Evolutionary conservation across 2,888 invertebrate genomes (phyloP), one percentile per base, ranked within the genome.

Genomic region (Pammene fasciana): DNA sequence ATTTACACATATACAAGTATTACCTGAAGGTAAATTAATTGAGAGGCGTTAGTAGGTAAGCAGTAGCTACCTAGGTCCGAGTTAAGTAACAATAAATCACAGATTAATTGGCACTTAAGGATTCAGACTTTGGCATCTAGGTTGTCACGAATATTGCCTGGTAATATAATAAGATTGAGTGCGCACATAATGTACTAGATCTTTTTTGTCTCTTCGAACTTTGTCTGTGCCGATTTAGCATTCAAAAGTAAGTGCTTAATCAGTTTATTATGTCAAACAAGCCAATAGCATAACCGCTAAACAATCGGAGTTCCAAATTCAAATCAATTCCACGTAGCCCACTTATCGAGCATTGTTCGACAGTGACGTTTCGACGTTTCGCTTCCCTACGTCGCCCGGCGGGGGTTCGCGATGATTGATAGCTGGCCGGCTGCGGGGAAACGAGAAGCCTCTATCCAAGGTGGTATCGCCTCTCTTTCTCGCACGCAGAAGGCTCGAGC

Each of bases 341-440:
- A 91, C 90, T 92, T 92, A 90, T 90, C 90, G 90, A 89, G 83
- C 80, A 89, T 90, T 91, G 89, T 90, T 83, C 79, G 77, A 85
- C 89, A 88, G 88, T 89, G 85, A 82, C 83, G 85, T 83, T 82
- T 89, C 90, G 85, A 82, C 82, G 85, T 83, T 83, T 89, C 91
- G 88, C 92, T 91, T 86, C 92, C 89, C 92, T 91, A 90, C 79
- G 77, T 81, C 79, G 82, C 85, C 85, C 89, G 82, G 86, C 90
- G 88, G 92, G 92, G 91, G 91, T 86, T 87, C 84, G 82, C 86
- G 87, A 89, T 91, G 92, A 92, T 92, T 90, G 92, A 92, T 92
- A 86, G 90, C 87, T 82, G 84, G 87, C 84, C 87, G 86, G 87
- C 86, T 88, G 87, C 85, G 87, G 71, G 72, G 4, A 82, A 91